A percentile compares a stretch with the other conserved stretches of the same genome.
phyloP scores from a whole-genome alignment of 2,888 invertebrate genomes.

The Hipparchia semele region DNA sequence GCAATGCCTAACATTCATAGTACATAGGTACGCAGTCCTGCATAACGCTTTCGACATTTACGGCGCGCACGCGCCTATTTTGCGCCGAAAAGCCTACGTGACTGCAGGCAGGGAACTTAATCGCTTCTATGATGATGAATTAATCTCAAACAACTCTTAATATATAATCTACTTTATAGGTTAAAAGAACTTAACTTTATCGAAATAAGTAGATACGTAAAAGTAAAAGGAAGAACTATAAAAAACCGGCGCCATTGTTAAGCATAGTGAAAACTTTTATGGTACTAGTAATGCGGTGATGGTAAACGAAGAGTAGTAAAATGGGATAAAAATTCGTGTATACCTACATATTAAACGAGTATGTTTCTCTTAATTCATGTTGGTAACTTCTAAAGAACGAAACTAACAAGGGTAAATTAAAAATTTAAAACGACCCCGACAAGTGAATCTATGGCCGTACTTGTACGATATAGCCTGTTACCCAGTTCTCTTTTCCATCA shows the following conservation, averaged over 20 bases:
- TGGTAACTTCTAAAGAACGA: no score
- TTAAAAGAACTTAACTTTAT: conserved; percentile 24
- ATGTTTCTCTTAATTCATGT: neutral
- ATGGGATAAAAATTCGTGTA: neutral
- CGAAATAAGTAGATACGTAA: neutral
- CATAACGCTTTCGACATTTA: conserved; percentile 54
- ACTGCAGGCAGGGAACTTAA: conserved; percentile 60
- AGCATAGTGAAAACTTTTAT: neutral
- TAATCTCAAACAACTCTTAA: conserved; percentile 49
- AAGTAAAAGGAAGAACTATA: conserved; percentile 10
- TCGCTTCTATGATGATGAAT: conserved; percentile 50
- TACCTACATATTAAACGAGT: neutral
- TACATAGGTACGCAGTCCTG: conserved; percentile 37
- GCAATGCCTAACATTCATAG: conserved; percentile 27
- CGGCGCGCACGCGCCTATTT: conserved; percentile 61
- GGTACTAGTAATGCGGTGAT: no score
- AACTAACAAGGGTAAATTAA: no score
- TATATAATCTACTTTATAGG: conserved; percentile 41
- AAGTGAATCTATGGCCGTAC: no score
- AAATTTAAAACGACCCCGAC: no score
- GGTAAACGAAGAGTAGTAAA: neutral
- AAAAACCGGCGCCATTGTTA: neutral
- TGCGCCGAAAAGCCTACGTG: conserved; percentile 64
- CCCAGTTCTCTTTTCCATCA: no score
- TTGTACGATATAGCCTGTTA: no score